Conservation (phyloP, 2,888 invertebrate species). For the Tyria jacobaeae region DNA sequence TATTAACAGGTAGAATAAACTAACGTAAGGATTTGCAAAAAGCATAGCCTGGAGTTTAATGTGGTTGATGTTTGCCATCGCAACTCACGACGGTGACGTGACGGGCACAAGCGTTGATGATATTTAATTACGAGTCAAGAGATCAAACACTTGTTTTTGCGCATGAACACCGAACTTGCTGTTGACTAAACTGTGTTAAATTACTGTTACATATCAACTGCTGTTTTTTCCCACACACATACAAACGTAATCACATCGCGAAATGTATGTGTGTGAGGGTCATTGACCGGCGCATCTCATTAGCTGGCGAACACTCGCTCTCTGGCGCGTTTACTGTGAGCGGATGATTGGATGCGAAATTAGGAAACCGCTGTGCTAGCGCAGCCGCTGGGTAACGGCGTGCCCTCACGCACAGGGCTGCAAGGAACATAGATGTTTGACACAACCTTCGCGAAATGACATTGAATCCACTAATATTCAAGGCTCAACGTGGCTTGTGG, state of each 20-base stretch:
- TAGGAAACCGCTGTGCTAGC: conserved; percentile 33
- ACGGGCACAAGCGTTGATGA: conserved; percentile 15
- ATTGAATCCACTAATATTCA: too few relatives aligned
- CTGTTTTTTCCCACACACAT: conserved; percentile 1
- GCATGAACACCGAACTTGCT: conserved; percentile 19
- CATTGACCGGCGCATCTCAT: conserved; percentile 41
- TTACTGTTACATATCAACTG: conserved; percentile 16
- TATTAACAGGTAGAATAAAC: neutral
- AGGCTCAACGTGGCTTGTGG: too few relatives aligned
- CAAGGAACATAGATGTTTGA: neutral
- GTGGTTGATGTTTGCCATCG: neutral
- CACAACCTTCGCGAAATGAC: neutral
- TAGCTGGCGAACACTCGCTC: conserved; percentile 39
- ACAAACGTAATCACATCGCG: neutral
- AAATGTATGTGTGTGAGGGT: conserved; percentile 19
- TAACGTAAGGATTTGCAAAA: neutral
- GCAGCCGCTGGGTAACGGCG: conserved; percentile 19
- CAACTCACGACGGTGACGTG: neutral
- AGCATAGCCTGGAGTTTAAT: neutral
- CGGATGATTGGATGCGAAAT: conserved; percentile 40
- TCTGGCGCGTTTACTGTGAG: conserved; percentile 30
- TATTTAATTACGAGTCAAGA: conserved; percentile 34
- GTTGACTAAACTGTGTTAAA: conserved; percentile 27
- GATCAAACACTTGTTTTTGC: conserved; percentile 39
- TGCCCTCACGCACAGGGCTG: conserved; percentile 30